Conservation (phyloP, 2,113 vertebrate species). For the Edolisoma coerulescens region DNA sequence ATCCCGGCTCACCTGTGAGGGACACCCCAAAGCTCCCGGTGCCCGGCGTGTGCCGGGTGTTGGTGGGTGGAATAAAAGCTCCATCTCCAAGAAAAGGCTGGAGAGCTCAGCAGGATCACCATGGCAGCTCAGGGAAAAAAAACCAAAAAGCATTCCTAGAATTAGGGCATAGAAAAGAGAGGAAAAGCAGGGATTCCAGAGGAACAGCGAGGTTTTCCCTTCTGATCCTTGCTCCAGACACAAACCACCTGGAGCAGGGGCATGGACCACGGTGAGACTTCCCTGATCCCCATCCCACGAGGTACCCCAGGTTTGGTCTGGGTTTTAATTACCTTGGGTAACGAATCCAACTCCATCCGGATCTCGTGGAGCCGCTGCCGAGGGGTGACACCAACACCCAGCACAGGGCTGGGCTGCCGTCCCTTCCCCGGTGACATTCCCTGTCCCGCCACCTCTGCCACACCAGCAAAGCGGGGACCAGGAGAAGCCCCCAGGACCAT, state of each 20-base stretch:
- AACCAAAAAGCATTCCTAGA: not conserved
- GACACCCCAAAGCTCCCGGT: rapidly evolving
- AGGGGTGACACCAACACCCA: not conserved
- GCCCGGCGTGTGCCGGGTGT: rapidly evolving
- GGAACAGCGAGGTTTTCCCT: rapidly evolving
- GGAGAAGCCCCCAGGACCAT: rapidly evolving
- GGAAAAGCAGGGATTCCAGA: not conserved
- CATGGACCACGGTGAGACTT: rapidly evolving
- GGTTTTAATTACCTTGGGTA: not conserved
- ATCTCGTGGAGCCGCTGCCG: not conserved
- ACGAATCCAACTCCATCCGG: rapidly evolving
- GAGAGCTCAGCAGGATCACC: not conserved
- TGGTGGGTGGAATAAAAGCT: not conserved
- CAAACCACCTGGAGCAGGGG: not conserved
- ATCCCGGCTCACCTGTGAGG: not conserved
- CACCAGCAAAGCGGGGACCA: rapidly evolving
- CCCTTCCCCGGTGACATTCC: rapidly evolving
- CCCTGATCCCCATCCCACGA: rapidly evolving
- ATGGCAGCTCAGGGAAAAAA: not conserved
- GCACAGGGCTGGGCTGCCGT: rapidly evolving
- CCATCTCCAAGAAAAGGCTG: not conserved
- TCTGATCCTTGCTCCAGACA: not conserved
- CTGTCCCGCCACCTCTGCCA: not conserved
- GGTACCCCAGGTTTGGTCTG: not conserved
- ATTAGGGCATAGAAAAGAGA: not conserved